These are phyloP conservation scores for Semicossyphus pulcher DNA, from an alignment of 2,113 vertebrate species.

Conservation along the genomic window DNA sequence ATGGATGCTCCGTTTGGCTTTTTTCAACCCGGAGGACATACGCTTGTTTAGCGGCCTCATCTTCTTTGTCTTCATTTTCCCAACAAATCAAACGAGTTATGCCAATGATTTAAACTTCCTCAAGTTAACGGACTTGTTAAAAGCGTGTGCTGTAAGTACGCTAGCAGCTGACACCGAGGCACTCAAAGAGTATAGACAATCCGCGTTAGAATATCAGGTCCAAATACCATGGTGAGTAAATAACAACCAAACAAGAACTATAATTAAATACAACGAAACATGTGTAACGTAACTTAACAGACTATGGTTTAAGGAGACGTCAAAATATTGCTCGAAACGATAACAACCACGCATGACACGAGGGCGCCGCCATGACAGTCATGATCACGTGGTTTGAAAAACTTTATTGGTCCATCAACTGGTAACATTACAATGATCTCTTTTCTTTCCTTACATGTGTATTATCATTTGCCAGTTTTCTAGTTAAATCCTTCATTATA, in stretches of 20 bases:
- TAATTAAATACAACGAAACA: rapidly evolving
- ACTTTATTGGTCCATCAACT: constrained; percentile 46
- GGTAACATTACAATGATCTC: neutral
- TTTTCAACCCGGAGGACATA: neutral
- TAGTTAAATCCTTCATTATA: too few species aligned
- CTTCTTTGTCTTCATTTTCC: constrained; percentile 86
- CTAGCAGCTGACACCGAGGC: neutral
- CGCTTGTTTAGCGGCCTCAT: constrained; percentile 61
- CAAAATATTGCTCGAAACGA: neutral
- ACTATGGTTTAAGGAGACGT: neutral
- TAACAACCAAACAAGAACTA: neutral
- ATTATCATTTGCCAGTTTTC: too few species aligned
- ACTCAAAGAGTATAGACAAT: neutral
- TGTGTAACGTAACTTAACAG: neutral
- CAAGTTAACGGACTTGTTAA: neutral
- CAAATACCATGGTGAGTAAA: rapidly evolving
- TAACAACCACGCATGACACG: constrained; percentile 53
- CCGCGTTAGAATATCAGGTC: too few species aligned
- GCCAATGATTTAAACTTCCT: rapidly evolving
- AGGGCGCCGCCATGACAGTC: constrained; percentile 79
- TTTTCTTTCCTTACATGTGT: too few species aligned
- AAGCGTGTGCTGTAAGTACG: neutral
- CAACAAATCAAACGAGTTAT: neutral
- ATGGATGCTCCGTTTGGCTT: constrained; percentile 82
- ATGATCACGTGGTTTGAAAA: constrained; percentile 73